Evolutionary conservation across 2,888 invertebrate genomes (phyloP).

Genomic region (Drosophila histrio): DNA sequence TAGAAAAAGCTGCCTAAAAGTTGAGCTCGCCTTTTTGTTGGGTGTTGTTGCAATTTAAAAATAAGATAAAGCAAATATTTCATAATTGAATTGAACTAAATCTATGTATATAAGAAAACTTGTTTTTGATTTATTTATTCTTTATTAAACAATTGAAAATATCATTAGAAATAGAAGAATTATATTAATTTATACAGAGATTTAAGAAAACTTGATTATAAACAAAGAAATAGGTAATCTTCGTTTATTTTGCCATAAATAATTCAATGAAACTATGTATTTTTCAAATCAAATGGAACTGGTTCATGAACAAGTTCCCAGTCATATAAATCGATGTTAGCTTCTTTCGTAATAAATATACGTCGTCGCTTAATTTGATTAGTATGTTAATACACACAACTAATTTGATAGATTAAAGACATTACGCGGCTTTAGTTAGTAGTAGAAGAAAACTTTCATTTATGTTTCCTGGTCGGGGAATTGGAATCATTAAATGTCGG

Average conservation of each 20-base stretch:
- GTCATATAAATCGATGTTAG: background rate
- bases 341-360: background rate
- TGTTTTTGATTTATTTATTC: no score
- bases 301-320: background rate
- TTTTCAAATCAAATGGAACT: background rate
- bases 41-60: no score
- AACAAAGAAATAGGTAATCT: background rate
- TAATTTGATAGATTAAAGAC: constrained; percentile 10
- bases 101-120: no score
- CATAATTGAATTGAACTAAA: no score
- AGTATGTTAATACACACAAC: background rate
- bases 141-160: no score
- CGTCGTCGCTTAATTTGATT: background rate
- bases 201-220: no score
- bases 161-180: no score
- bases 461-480: constrained; percentile 34
- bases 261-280: background rate
- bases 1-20: no score
- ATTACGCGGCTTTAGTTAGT: constrained; percentile 12
- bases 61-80: no score
- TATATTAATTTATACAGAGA: no score
- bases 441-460: constrained; percentile 8
- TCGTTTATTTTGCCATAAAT: background rate
- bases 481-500: constrained; percentile 38
- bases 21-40: no score